Base-by-base conservation (phyloP, 2,797 vertebrate species). In the Oreochromis grahami region DNA sequence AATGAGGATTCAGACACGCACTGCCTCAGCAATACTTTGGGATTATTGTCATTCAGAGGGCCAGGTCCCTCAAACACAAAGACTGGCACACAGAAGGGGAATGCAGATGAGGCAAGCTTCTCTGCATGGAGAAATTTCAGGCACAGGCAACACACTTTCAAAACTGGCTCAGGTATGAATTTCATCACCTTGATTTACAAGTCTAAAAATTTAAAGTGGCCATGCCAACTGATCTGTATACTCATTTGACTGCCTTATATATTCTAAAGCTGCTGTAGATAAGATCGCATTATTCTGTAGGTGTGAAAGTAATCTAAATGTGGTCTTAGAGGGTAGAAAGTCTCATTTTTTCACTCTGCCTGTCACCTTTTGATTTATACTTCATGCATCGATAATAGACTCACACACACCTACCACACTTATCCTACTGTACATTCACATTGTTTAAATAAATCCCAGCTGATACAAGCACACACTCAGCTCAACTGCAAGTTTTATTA, bases 131-230 rank as follows among this genome's bases (percentile, higher is more conserved):
- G 89, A 87, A 90, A 94, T 93, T 91, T 91, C 83, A 93, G 72
- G 43, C 86, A 77, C 80, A 88, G 48, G 83, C 86, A 82, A 74
- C 84, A 76, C 10, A 81, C 79, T 81, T 91, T 86, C 80, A 87
- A 82, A 89, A 26, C 56, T 80, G 79, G 86, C 83, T 81, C 91
- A 95, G 96, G 96, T 96, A 96, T 88, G 93, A 91, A 92, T 93
- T 92, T 90, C 83, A 92, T 91, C 87, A 88, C 63, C 77, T 80
- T 79, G 41, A 72, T 84, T 87, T 55, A 84, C 17, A 81, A 87
- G 72, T 74, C 26, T 50, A 68, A 82, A 91, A 92, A 78, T 90
- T 56, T 78, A 68, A 86, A 89, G 68, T 76, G 81, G 43, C 81
- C 34, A 76, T 50, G 34, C 72, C 89, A 83, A 88, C 87, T 86